phyloP scores from a whole-genome alignment of 2,113 vertebrate species.

The Melanotaenia duboulayi region DNA sequence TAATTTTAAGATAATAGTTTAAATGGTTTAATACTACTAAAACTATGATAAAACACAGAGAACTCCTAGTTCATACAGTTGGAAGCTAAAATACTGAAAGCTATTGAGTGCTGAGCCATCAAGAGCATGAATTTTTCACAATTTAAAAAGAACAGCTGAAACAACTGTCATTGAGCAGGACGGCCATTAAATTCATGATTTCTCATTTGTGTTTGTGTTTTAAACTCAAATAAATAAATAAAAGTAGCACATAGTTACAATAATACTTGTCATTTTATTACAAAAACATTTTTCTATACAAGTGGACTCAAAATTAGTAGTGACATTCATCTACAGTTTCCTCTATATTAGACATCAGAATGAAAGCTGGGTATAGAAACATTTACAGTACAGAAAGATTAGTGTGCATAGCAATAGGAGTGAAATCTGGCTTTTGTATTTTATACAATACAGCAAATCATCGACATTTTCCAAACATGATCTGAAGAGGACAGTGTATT shows the following conservation, averaged over 20 bases:
- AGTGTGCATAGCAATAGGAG: constrained; percentile 77
- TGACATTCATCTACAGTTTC: constrained; percentile 71
- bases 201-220: no score
- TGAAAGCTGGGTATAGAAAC: constrained; percentile 73
- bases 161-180: no score
- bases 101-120: no score
- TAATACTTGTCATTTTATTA: constrained; percentile 51
- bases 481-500: constrained; percentile 34
- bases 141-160: no score
- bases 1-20: no score
- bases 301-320: constrained; percentile 68
- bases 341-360: constrained; percentile 64
- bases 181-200: no score
- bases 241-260: not conserved
- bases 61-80: no score
- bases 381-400: constrained; percentile 73
- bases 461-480: constrained; percentile 33
- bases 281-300: constrained; percentile 73
- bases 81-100: no score
- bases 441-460: constrained; percentile 54
- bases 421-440: constrained; percentile 47
- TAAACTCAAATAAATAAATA: not conserved
- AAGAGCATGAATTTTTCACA: no score
- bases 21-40: no score
- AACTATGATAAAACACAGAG: no score